phyloP scores from a whole-genome alignment of 1,140 invertebrate species.

The Cotesia glomerata region DNA sequence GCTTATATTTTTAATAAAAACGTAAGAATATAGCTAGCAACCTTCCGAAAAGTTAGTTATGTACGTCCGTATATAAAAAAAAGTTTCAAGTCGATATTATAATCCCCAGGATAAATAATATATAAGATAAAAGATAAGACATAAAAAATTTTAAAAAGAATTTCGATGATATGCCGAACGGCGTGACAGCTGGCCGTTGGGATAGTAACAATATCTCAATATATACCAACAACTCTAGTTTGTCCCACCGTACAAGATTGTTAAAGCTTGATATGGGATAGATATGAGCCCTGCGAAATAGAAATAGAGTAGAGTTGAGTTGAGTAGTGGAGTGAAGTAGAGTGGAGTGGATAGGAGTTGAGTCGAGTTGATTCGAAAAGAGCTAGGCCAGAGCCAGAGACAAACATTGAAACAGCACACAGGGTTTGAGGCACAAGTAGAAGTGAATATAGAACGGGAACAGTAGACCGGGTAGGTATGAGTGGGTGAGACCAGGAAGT shows the following conservation, averaged over 20 bases:
- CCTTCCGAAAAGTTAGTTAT: neutral
- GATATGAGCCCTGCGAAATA: neutral
- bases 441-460: neutral
- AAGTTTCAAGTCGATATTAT: constrained; percentile 1
- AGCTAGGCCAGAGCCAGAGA: no score
- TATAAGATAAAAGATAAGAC: constrained; percentile 24
- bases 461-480: neutral
- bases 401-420: no score
- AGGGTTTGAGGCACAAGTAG: no score
- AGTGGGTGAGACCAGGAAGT: constrained; percentile 14
- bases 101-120: neutral
- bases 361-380: no score
- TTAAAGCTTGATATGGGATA: constrained; percentile 47
- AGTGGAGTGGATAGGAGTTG: no score
- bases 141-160: constrained; percentile 56
- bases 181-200: constrained; percentile 53
- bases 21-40: neutral
- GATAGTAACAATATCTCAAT: neutral
- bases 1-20: no score
- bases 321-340: no score
- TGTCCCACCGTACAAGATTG: constrained; percentile 56
- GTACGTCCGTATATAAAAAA: neutral
- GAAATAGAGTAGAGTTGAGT: no score
- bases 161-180: constrained; percentile 60
- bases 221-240: constrained; percentile 43